Base-by-base conservation (phyloP, 2,888 invertebrate species). In the Mechanitis messenoides region DNA sequence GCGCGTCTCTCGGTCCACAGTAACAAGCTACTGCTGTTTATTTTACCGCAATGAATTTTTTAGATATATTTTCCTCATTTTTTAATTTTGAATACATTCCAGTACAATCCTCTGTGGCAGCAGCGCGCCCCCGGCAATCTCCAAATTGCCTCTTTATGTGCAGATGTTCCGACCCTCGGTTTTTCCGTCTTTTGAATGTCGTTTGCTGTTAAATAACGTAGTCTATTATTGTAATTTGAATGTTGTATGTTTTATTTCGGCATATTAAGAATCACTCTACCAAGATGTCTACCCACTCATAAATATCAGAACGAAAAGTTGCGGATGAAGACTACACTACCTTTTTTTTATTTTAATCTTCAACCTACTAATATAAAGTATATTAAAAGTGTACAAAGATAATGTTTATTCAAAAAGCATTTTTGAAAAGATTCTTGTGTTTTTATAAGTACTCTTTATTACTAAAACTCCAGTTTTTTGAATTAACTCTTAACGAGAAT, bases 61-160 rank as follows among this genome's bases (percentile, higher is more conserved):
- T 81, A 77, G 81, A 82, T 83, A 85, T 86, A 87, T 88, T 87
- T 86, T 81, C 80, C 83, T 79, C 81, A 79, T 84, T 87, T 87
- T 74, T 75, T 86, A 85, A 87, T 86, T 87, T 88, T 87, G 87
- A 87, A 88, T 90, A 89, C 87, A 86, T 89, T 87, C 80, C 82
- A 87, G 84, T 81, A 87, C 86, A 87, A 88, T 88, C 85, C 87
- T 81, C 81, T 78, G 82, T 81, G 83, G 82, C 81, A 81, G 88
- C 79, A 78, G 85, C 80, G 76, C 85, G 88, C 88, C 89, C 85
- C 84, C 84, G 88, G 89, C 89, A 90, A 90, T 90, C 84, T 88
- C 83, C 88, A 90, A 90, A 90, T 90, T 90, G 89, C 89, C 89
- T 89, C 88, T 90, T 90, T 90, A 88, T 89, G 88, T 87, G 85